Evolutionary conservation across 2,888 invertebrate genomes (phyloP).

Genomic region (Apamea crenata): DNA sequence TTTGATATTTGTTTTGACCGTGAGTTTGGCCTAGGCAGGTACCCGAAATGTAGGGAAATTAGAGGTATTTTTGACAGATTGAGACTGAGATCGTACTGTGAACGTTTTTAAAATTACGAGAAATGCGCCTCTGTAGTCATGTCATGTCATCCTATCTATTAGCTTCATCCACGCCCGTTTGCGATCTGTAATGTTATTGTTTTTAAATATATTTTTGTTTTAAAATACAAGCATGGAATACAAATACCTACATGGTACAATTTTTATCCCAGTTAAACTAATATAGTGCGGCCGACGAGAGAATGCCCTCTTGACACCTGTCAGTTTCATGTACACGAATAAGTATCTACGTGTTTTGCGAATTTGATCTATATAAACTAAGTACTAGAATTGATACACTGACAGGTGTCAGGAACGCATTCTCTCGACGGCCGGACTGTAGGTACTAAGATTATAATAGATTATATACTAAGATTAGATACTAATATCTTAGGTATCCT

Average conservation of each 20-base stretch:
- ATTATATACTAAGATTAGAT: background rate
- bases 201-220: too few relatives aligned
- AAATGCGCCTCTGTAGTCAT: background rate
- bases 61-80: too few relatives aligned
- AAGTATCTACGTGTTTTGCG: background rate
- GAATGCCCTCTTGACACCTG: background rate
- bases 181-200: background rate
- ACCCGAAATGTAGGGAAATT: too few relatives aligned
- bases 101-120: too few relatives aligned
- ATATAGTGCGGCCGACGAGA: background rate
- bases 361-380: background rate
- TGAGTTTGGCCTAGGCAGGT: constrained; percentile 14
- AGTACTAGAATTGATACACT: background rate
- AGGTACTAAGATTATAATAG: too few relatives aligned
- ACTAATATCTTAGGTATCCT: background rate
- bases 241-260: background rate
- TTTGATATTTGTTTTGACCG: constrained; percentile 44
- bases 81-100: too few relatives aligned
- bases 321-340: background rate
- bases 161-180: background rate
- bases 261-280: background rate
- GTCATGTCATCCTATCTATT: constrained; percentile 22
- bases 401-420: background rate
- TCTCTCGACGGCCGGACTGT: background rate
- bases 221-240: too few relatives aligned